Evolutionary conservation across 2,888 invertebrate species (phyloP).

Genomic region (Tinea trinotella): DNA sequence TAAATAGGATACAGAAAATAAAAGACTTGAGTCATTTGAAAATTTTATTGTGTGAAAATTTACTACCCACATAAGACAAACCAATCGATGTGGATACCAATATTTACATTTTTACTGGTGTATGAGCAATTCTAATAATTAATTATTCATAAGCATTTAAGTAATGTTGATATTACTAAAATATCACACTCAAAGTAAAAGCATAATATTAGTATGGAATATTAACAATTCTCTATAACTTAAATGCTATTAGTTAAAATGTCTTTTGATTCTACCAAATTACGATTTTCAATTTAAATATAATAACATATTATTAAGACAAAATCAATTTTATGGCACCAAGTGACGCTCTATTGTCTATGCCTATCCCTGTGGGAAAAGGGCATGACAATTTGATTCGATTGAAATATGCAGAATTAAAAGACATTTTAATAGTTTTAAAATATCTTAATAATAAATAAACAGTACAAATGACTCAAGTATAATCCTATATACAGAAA

Average conservation of each 20-base stretch:
- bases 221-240: not conserved
- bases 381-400: no score
- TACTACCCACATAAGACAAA: conserved; percentile 10
- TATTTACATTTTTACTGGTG: conserved; percentile 52
- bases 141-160: not conserved
- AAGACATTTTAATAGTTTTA: no score
- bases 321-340: no score
- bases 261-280: no score
- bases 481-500: no score
- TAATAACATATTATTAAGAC: no score
- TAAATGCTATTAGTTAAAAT: not conserved
- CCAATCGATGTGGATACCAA: conserved; percentile 19
- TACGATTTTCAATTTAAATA: no score
- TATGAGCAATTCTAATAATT: conserved; percentile 56
- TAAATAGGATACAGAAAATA: conserved; percentile 61
- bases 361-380: no score
- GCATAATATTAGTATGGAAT: not conserved
- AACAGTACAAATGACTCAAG: conserved; percentile 9
- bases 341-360: no score
- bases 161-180: not conserved
- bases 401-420: no score
- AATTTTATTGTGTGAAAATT: conserved; percentile 43
- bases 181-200: not conserved
- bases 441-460: not conserved
- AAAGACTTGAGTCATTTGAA: conserved; percentile 54